Percentiles rank a stretch among this genome's conserved stretches.
phyloP scores from a whole-genome alignment of 2,888 invertebrate species.

The Andrena bucephala region DNA sequence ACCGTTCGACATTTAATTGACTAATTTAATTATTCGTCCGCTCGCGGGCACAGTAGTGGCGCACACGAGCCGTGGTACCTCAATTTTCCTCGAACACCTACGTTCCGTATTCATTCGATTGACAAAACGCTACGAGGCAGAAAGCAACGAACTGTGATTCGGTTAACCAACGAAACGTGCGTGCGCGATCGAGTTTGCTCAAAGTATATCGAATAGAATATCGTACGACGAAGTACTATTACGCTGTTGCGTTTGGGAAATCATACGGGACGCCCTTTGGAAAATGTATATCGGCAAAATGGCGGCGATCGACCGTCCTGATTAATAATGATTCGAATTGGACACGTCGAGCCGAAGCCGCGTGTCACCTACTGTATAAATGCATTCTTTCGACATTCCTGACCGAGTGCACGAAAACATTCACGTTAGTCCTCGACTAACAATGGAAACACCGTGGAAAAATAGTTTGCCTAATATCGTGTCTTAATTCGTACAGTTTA shows the following conservation, averaged over 20 bases:
- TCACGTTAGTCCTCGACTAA: constrained; percentile 31
- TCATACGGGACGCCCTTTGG: neutral
- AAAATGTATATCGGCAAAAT: neutral
- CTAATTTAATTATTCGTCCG: constrained; percentile 69
- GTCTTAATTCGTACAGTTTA: constrained; percentile 6
- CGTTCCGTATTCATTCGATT: constrained; percentile 1
- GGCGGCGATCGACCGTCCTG: constrained; percentile 10
- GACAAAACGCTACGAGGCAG: neutral
- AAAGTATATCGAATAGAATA: constrained; percentile 4
- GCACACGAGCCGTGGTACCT: constrained; percentile 26
- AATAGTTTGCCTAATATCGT: constrained; percentile 68
- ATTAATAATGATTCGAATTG: neutral
- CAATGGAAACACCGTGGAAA: constrained; percentile 68
- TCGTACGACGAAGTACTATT: constrained; percentile 7
- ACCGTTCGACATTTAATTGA: constrained; percentile 68
- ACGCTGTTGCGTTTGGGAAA: constrained; percentile 1
- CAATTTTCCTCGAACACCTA: constrained; percentile 6
- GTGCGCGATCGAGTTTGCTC: neutral
- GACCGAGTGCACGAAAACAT: constrained; percentile 27
- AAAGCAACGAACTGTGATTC: constrained; percentile 12
- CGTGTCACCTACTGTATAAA: constrained; percentile 47
- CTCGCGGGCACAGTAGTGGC: constrained; percentile 43
- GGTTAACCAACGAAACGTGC: constrained; percentile 16
- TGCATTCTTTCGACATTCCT: constrained; percentile 53
- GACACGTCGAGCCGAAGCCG: constrained; percentile 11